Base-by-base conservation (phyloP, 2,113 vertebrate species). In the Bubalus kerabau region DNA sequence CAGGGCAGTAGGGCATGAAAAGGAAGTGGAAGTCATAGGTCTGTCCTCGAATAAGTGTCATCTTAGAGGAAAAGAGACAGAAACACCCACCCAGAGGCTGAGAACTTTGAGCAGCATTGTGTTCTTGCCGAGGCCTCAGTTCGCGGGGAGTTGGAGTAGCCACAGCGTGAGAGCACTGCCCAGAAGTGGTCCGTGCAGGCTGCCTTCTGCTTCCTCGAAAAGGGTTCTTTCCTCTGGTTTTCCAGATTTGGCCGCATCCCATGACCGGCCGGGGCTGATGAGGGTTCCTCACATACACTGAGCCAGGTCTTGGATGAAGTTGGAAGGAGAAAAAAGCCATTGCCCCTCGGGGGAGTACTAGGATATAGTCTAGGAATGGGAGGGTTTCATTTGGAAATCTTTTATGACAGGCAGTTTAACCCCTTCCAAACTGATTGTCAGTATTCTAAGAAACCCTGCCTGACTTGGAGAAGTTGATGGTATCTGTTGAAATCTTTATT, bases 91-190 rank as follows among this genome's bases (percentile, higher is more conserved):
- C 1, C 10, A 32, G 5, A 59, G 50, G 46, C 87, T 14, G 5
- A 71, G 13, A 80, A 23, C 32, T 87, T 62, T 52, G 87, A 43
- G 21, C 28, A 9, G 46, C 23, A 0, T 11, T n/a, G 52, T 2
- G 6, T 78, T 40, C 36, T 86, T 80, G 30, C 30, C 3, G 14
- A 64, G 57, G 48, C 30, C 40, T 30, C 16, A 13, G 23, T 67
- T 67, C 0, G 1, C 1, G 16, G 82, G 48, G 48, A 40, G 14
- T 48, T 43, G 24, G 43, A 60, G 52, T 28, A n/a, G 84, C 62
- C 3, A 0, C 7, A n/a, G 28, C 5, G 16, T 23, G 46, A 56
- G 54, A n/a, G 28, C 0, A 2, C 1, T 16, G 6, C 54, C 36
- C 7, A 30, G 7, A 36, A 46, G 32, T 19, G n/a, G 2, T 21